Evolutionary conservation across 35 echinoderm and acorn worm genomes (phyloP).

Genomic region (Lytechinus variegatus): DNA sequence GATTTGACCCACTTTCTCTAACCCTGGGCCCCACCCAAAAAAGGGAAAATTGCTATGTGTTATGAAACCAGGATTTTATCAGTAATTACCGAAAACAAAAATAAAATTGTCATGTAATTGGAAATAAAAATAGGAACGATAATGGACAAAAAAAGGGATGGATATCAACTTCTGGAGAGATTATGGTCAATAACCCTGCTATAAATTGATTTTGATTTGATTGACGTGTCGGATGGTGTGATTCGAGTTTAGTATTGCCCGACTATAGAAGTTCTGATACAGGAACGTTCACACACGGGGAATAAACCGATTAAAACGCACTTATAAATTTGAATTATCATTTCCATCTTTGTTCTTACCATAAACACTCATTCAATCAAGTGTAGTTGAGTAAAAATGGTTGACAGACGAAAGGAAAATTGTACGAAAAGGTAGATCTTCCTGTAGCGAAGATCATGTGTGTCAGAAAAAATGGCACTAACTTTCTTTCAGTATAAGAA

Average conservation of each 20-base stretch:
- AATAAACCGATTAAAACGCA: background rate
- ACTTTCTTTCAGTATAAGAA: too few relatives aligned
- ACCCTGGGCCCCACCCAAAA: too few relatives aligned
- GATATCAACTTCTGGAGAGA: background rate
- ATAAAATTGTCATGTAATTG: background rate
- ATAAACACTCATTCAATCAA: too few relatives aligned
- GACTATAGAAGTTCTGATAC: background rate
- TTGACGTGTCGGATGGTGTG: background rate
- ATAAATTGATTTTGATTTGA: background rate
- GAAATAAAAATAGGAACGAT: too few relatives aligned
- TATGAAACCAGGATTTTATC: background rate
- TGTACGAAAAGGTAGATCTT: too few relatives aligned
- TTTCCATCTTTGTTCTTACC: too few relatives aligned
- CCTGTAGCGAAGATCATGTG: too few relatives aligned
- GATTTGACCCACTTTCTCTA: too few relatives aligned
- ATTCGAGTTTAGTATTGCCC: background rate
- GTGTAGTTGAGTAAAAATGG: too few relatives aligned
- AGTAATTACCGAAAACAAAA: background rate
- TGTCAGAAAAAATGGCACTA: too few relatives aligned
- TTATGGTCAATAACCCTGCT: background rate
- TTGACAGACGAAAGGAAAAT: too few relatives aligned
- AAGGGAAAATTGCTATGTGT: background rate
- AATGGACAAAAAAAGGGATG: background rate
- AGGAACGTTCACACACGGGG: background rate
- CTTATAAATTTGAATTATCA: too few relatives aligned